Conservation (phyloP, 1,140 invertebrate species). For the Drosophila erecta region DNA sequence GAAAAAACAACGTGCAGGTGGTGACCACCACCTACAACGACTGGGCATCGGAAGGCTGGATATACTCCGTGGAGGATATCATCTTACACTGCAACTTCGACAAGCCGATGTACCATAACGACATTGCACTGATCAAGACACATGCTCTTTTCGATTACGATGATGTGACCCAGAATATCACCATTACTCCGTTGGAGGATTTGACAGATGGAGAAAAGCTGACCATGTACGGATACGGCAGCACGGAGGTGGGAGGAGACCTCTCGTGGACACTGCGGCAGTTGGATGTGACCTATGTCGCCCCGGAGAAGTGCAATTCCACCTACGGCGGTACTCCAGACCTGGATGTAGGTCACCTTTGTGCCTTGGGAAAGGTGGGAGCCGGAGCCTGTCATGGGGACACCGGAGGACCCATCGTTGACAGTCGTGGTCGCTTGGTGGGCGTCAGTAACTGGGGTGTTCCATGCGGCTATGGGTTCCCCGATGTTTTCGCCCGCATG, state of each 20-base stretch:
- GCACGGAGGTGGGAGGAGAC: slow-evolving; percentile 18
- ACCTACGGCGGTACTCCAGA: slow-evolving; percentile 37
- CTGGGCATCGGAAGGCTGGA: slow-evolving; percentile 57
- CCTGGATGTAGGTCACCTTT: slow-evolving; percentile 85
- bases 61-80: slow-evolving; percentile 62
- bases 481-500: slow-evolving; percentile 85
- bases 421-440: slow-evolving; percentile 61
- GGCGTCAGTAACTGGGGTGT: slow-evolving; percentile 85
- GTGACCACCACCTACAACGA: slow-evolving; percentile 73
- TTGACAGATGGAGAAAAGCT: slow-evolving; percentile 72
- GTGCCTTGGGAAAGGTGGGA: slow-evolving; percentile 86
- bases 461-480: slow-evolving; percentile 85
- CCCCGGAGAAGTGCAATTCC: slow-evolving; percentile 42
- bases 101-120: slow-evolving; percentile 84
- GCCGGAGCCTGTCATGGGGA: slow-evolving; percentile 84
- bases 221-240: slow-evolving; percentile 86
- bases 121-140: slow-evolving; percentile 86
- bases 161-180: slow-evolving; percentile 85
- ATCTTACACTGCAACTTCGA: slow-evolving; percentile 75
- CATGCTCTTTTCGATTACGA: slow-evolving; percentile 78
- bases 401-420: slow-evolving; percentile 67
- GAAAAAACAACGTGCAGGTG: slow-evolving; percentile 47
- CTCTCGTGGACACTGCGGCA: slow-evolving; percentile 54
- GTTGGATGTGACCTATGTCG: slow-evolving; percentile 65
- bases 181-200: slow-evolving; percentile 45